Conservation (phyloP, 2,888 invertebrate genomes). For the Parapristionchus giblindavisi region DNA sequence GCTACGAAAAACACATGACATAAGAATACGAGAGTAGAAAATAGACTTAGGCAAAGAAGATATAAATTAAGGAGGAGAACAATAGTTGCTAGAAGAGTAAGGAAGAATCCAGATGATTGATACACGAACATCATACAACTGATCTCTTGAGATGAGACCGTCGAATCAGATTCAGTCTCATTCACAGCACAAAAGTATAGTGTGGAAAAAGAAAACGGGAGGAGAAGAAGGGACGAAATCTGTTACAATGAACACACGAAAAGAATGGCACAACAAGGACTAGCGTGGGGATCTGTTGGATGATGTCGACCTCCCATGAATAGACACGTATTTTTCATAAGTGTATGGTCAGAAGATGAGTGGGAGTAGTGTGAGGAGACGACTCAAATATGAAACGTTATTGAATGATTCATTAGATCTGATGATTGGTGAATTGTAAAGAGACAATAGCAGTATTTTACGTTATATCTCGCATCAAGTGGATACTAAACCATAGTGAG, state of each 20-base stretch:
- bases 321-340: too few species aligned
- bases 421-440: background rate
- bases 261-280: background rate
- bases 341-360: background rate
- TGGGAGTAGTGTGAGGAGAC: background rate
- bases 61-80: constrained; percentile 64
- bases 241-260: background rate
- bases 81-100: constrained; percentile 52
- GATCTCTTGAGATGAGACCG: too few species aligned
- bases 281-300: background rate
- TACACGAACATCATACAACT: too few species aligned
- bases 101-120: too few species aligned
- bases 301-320: too few species aligned
- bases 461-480: too few species aligned
- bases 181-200: too few species aligned
- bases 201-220: background rate
- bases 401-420: background rate
- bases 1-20: too few species aligned
- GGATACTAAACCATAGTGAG: too few species aligned
- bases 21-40: background rate
- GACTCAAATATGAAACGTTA: background rate
- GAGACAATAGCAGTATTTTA: background rate
- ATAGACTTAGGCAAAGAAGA: constrained; percentile 53
- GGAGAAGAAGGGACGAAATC: background rate
- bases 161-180: too few species aligned